Evolutionary conservation across 2,113 vertebrate genomes (phyloP).

Genomic region (Grammomys surdaster): DNA sequence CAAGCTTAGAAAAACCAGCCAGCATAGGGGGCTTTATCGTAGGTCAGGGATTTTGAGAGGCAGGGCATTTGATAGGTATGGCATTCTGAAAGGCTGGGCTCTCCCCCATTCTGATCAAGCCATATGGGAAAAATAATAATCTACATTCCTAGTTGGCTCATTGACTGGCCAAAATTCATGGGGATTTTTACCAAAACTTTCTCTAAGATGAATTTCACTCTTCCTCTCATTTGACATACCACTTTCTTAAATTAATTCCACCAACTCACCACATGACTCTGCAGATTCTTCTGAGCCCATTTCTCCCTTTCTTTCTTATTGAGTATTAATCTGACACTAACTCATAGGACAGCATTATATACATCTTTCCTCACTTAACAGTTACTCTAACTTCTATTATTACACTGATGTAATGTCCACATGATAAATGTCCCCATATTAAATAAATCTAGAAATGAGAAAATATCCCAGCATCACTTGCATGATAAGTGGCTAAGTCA

Average conservation of each 20-base stretch:
- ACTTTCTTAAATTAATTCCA: neutral
- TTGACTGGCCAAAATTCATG: neutral
- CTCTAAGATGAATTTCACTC: neutral
- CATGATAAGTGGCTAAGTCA: neutral
- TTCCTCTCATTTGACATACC: neutral
- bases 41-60: neutral
- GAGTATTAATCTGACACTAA: neutral
- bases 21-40: neutral
- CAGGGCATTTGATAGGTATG: neutral
- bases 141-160: neutral
- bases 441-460: constrained; percentile 27
- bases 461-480: neutral
- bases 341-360: neutral
- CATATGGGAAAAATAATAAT: neutral
- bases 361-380: neutral
- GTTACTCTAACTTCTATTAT: neutral
- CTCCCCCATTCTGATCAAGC: neutral
- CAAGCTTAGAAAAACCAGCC: neutral
- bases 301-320: neutral
- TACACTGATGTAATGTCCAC: neutral
- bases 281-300: neutral
- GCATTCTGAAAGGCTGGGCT: neutral
- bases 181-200: neutral
- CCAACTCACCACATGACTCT: neutral
- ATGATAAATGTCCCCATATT: neutral